phyloP scores from a whole-genome alignment of 2,113 vertebrate species.

The Antennarius striatus region DNA sequence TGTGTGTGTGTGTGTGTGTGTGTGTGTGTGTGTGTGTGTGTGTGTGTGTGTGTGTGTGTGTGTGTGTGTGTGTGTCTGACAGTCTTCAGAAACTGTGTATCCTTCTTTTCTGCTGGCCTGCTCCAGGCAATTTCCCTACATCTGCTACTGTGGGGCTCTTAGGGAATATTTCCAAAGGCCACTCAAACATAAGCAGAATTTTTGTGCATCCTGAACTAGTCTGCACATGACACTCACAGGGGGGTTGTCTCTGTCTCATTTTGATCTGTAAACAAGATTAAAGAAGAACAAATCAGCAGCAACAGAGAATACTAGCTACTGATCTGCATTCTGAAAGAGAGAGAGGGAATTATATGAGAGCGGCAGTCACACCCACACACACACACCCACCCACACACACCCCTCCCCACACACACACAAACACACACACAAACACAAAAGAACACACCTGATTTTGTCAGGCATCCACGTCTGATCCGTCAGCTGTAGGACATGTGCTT shows the following conservation, averaged over 20 bases:
- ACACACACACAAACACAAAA: no score
- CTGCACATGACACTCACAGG: constrained; percentile 7
- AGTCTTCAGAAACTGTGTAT: neutral
- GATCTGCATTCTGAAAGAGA: neutral
- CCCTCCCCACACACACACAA: no score
- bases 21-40: no score
- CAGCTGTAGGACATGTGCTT: no score
- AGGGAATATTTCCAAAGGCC: no score
- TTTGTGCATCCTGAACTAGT: constrained; percentile 3
- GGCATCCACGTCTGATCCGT: no score
- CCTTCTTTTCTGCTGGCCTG: constrained; percentile 11
- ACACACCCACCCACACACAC: no score
- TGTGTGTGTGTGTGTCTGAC: no score
- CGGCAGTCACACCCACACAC: neutral
- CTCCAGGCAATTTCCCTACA: constrained; percentile 33
- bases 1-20: no score
- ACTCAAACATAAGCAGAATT: constrained; percentile 1
- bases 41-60: no score
- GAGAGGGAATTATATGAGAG: neutral
- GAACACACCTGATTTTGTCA: no score
- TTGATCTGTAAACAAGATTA: constrained; percentile 29
- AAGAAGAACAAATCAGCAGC: constrained; percentile 2
- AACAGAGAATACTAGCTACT: neutral
- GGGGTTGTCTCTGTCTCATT: constrained; percentile 18
- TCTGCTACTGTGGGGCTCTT: constrained; percentile 23